Percentiles rank a stretch among this genome's conserved stretches.
phyloP scores from a whole-genome alignment of 2,888 invertebrate genomes.

The Malthinus seriepunctatus region DNA sequence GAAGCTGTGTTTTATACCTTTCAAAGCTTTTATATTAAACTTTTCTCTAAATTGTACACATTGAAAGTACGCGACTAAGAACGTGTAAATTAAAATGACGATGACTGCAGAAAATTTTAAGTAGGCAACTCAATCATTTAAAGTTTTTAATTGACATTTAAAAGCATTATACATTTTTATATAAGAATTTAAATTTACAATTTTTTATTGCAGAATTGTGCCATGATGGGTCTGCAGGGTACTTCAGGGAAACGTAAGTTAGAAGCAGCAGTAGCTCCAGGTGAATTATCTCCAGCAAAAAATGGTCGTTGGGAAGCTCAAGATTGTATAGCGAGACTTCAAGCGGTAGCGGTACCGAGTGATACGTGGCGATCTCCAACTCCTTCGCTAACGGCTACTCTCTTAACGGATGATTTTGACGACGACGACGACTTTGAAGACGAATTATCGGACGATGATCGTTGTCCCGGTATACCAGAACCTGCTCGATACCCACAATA shows the following conservation, averaged over 20 bases:
- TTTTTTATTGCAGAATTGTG: slow-evolving; percentile 59
- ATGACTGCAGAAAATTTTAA: not conserved
- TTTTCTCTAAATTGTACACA: not conserved
- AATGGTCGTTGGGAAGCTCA: slow-evolving; percentile 61
- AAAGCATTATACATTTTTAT: not conserved
- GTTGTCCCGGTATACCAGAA: slow-evolving; percentile 58
- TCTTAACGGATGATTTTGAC: slow-evolving; percentile 56
- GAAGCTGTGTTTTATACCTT: not conserved
- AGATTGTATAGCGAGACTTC: slow-evolving; percentile 68
- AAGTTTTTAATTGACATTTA: not conserved
- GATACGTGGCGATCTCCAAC: slow-evolving; percentile 60
- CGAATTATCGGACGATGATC: slow-evolving; percentile 60
- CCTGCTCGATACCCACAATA: slow-evolving; percentile 46
- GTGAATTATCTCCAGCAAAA: slow-evolving; percentile 59
- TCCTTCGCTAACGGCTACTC: slow-evolving; percentile 51
- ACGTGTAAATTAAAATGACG: too few relatives aligned
- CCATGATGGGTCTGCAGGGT: slow-evolving; percentile 77
- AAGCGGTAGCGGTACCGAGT: slow-evolving; percentile 71
- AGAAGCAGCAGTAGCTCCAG: slow-evolving; percentile 55
- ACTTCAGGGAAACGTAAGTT: slow-evolving; percentile 72
- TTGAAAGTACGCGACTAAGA: too few relatives aligned
- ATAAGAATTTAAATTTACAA: not conserved
- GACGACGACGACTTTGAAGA: slow-evolving; percentile 67
- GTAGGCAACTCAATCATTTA: not conserved
- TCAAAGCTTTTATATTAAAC: not conserved